Percentiles rank a stretch among this genome's conserved stretches.
Evolutionary conservation across 2,888 invertebrate species (phyloP).

Genomic region (Lysandra bellargus): DNA sequence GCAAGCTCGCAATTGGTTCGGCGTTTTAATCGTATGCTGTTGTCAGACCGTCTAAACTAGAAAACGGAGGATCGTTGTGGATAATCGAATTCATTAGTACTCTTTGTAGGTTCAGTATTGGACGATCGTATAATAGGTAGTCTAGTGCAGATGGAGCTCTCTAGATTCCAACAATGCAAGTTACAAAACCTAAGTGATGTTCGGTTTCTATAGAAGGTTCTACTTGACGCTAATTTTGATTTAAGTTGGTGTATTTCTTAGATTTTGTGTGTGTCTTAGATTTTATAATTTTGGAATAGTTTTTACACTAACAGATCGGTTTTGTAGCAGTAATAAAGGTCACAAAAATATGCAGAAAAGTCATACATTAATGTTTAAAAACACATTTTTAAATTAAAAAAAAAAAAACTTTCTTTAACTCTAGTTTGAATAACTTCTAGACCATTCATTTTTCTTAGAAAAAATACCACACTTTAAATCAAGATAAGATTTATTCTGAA

Average conservation of each 20-base stretch:
- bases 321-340: no score
- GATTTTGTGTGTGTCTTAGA: no score
- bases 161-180: constrained; percentile 13
- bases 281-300: no score
- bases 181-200: not conserved
- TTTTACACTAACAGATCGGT: no score
- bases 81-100: constrained; percentile 72
- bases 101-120: constrained; percentile 59
- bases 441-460: not conserved
- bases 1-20: constrained; percentile 22
- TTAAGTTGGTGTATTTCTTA: not conserved
- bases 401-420: no score
- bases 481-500: not conserved
- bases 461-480: not conserved
- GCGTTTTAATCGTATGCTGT: constrained; percentile 37
- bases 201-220: not conserved
- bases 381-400: not conserved
- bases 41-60: constrained; percentile 40
- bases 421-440: not conserved
- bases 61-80: constrained; percentile 59
- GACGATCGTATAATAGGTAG: constrained; percentile 49
- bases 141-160: constrained; percentile 28
- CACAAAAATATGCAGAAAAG: no score
- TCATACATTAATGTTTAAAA: not conserved
- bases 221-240: not conserved